Percentiles rank a stretch among this genome's conserved stretches.
Conservation (phyloP, 2,113 vertebrate genomes). For the Xenus cinereus region DNA sequence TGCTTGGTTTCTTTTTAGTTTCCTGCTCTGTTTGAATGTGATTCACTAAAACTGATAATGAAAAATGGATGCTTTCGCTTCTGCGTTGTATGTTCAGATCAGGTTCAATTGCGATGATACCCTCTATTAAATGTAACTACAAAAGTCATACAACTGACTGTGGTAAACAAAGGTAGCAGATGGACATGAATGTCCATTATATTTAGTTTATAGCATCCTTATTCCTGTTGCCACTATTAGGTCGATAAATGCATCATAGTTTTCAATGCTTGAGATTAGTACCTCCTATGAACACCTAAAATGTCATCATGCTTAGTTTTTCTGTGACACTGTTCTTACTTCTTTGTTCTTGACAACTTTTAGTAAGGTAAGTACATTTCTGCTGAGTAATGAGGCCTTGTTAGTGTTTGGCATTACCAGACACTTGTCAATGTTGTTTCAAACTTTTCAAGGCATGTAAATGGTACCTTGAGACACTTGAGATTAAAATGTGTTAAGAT, state of each 20-base stretch:
- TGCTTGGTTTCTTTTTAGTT: background rate
- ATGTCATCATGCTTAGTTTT: background rate
- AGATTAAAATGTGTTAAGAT: background rate
- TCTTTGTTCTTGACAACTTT: background rate
- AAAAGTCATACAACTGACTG: background rate
- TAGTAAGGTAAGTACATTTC: slow-evolving; percentile 33
- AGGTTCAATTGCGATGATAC: background rate
- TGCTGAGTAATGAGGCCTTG: background rate
- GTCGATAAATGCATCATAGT: background rate
- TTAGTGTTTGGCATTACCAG: background rate
- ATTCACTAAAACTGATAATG: background rate
- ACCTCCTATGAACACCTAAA: background rate
- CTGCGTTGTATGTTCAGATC: background rate
- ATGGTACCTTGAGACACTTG: background rate
- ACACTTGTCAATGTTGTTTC: background rate
- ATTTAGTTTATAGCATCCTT: background rate
- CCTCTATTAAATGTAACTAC: background rate
- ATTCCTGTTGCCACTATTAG: background rate
- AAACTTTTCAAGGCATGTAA: background rate
- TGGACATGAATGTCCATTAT: background rate
- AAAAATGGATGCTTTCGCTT: background rate
- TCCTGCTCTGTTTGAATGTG: background rate
- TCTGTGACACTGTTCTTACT: background rate
- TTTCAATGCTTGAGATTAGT: background rate
- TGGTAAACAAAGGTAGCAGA: background rate